Percentiles rank a stretch among this genome's conserved stretches.
phyloP scores from a whole-genome alignment of 2,113 vertebrate species.

The Pseudopipra pipra region DNA sequence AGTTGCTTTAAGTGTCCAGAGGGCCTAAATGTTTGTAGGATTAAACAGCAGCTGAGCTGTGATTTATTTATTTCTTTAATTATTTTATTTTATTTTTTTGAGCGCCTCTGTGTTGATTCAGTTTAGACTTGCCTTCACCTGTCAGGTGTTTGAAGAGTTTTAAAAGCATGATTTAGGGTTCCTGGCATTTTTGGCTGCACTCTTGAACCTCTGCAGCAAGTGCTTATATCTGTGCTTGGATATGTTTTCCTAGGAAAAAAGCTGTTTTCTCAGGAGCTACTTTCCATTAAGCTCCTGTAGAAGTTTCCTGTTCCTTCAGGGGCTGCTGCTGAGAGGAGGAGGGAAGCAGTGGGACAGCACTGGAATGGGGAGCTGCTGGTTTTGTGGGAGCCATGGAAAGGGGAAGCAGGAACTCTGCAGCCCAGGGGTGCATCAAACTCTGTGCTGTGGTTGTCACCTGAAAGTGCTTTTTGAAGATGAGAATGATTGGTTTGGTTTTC shows the following conservation, averaged over 20 bases:
- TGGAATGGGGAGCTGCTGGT: not conserved
- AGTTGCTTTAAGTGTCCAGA: not conserved
- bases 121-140: not conserved
- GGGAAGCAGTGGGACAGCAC: not conserved
- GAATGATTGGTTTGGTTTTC: not conserved
- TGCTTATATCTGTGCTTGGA: accelerated
- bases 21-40: not conserved
- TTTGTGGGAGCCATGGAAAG: not conserved
- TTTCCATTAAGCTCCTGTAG: not conserved
- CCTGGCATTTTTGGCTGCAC: not conserved
- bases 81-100: too few species aligned
- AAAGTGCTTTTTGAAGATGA: not conserved
- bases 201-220: not conserved
- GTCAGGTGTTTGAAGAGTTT: not conserved
- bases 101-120: not conserved
- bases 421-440: accelerated
- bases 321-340: accelerated
- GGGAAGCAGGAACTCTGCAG: not conserved
- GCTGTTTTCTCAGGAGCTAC: not conserved
- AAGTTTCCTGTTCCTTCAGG: not conserved
- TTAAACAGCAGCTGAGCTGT: not conserved
- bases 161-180: not conserved
- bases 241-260: not conserved
- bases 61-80: not conserved
- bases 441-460: not conserved